Evolutionary conservation across 2,113 vertebrate species (phyloP).

Genomic region (Protomyctophum bolini): DNA sequence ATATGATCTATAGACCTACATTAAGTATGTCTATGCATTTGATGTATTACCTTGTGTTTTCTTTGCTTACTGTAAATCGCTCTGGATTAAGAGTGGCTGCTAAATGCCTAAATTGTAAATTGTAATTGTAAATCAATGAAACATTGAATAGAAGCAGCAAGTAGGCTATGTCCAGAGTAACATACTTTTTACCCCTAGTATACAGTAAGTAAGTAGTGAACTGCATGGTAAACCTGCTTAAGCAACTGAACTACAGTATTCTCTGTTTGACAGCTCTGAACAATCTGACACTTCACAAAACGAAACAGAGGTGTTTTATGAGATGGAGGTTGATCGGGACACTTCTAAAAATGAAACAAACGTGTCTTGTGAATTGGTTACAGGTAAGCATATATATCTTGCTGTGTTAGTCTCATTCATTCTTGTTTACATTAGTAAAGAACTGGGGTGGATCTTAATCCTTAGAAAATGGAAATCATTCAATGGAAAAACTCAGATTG

Average conservation of each 20-base stretch:
- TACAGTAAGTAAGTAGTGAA: not conserved
- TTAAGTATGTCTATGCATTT: too few species aligned
- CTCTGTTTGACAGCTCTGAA: constrained; percentile 51
- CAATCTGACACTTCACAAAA: constrained; percentile 26
- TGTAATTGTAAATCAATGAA: not conserved
- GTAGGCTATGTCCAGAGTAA: constrained; percentile 26
- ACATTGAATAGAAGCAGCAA: constrained; percentile 3
- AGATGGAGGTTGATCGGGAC: constrained; percentile 47
- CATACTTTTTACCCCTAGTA: not conserved
- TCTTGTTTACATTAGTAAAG: not conserved
- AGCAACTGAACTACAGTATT: not conserved
- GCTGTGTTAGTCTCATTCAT: not conserved
- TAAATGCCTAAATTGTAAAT: too few species aligned
- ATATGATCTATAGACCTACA: too few species aligned
- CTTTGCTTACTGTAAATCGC: too few species aligned
- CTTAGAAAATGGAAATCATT: not conserved
- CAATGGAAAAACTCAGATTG: not conserved
- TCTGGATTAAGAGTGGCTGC: too few species aligned
- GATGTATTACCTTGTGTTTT: too few species aligned
- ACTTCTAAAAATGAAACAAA: constrained; percentile 29
- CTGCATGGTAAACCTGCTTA: not conserved
- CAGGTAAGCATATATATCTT: constrained; percentile 58
- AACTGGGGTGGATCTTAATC: not conserved
- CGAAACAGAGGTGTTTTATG: constrained; percentile 19
- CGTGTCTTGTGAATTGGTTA: constrained; percentile 43